phyloP scores from a whole-genome alignment of 2,797 vertebrate species.

The Diglossa cyanea region DNA sequence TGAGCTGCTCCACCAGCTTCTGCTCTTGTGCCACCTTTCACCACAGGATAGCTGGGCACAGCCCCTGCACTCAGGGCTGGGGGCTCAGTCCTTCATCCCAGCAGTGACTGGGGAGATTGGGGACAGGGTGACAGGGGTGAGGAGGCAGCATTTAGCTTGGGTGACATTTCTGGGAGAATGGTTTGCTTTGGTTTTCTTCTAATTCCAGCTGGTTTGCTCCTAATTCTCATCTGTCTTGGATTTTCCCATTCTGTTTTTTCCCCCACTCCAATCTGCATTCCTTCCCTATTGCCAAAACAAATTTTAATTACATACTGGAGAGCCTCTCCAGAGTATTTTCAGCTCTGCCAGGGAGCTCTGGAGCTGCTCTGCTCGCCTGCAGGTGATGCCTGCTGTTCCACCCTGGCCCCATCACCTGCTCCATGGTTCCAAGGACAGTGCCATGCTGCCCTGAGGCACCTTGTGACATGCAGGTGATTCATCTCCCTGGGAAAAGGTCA shows the following conservation, averaged over 20 bases:
- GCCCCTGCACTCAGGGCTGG: not conserved
- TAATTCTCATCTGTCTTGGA: not conserved
- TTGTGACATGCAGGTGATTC: not conserved
- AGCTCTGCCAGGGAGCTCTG: not conserved
- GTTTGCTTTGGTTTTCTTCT: not conserved
- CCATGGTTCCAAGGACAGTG: not conserved
- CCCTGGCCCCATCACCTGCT: not conserved
- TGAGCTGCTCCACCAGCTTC: not conserved
- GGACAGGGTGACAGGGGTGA: not conserved
- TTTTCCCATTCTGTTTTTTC: not conserved
- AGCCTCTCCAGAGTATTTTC: not conserved
- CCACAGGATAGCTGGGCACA: rapidly evolving
- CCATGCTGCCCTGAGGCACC: not conserved
- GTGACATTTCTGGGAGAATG: not conserved
- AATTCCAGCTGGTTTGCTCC: not conserved
- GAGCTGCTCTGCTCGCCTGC: not conserved
- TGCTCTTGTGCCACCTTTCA: not conserved
- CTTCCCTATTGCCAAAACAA: conserved; percentile 28
- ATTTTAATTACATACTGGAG: not conserved
- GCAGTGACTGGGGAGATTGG: not conserved
- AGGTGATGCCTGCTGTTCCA: conserved; percentile 25
- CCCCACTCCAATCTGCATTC: not conserved
- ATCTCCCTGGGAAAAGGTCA: not conserved
- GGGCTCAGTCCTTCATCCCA: not conserved
- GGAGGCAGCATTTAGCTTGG: not conserved